Evolutionary conservation across 2,797 vertebrate species (phyloP), one percentile per base, ranked within the genome.

Genomic region (Lacerta viridis): DNA sequence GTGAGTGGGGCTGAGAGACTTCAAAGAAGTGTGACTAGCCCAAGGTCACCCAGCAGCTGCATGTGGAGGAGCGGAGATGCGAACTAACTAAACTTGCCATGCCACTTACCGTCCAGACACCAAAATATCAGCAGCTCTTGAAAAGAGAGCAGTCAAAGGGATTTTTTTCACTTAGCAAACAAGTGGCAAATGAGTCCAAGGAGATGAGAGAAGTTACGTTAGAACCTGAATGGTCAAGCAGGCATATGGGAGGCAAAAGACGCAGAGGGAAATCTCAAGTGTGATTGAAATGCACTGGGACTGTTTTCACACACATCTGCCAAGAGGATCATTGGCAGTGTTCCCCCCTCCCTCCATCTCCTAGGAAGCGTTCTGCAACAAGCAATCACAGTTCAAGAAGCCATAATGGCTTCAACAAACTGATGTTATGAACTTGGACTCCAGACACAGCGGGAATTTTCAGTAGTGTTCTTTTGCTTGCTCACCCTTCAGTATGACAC

Each of bases 101-200:
- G 80, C 68, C 77, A 89, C 20, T 0, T n/a, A 78, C 72, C 0
- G 3, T 55, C 33, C 83, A 74, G 84, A 77, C 68, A 90, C 36
- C 84, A 91, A 90, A 93, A 41, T 41, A 90, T 3, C 5, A 90
- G 59, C 50, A 90, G 39, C 23, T 71, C 90, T 90, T 77, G 69
- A 84, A 89, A 86, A 64, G 25, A 90, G 50, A 69, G 39, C 1
- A 29, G 27, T 27, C 84, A 8, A 11, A 80, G 41, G 7, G 1
- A 3, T 7, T 74, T 33, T 33, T 33, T 68, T 9, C 1, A 41
- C 33, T 81, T 87, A 88, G n/a, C 0, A 79, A 78, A 27, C 13
- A 36, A 5, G 0, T 3, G 1, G 41, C 20, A 84, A 0, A 43
- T 0, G 39, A 80, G 46, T 3, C 36, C 0, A 0, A 20, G 13